Base-by-base conservation (phyloP, 1,140 invertebrate genomes). In the Temnothorax curvispinosus region DNA sequence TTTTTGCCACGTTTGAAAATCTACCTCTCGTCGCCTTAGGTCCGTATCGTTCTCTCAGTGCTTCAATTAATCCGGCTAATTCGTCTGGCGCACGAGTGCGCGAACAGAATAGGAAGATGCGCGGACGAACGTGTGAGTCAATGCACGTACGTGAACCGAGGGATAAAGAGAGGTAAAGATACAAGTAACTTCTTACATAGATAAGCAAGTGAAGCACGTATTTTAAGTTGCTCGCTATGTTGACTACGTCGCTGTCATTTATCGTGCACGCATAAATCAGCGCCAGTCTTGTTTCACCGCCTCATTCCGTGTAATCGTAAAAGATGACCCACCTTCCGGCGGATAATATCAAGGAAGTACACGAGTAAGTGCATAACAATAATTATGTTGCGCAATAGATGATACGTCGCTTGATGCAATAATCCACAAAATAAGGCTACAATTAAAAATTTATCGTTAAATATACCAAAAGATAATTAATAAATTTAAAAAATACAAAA, bases 61-160 rank as follows among this genome's bases (percentile, higher is more conserved):
- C 75, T 74, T 75, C 72, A 80, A 91, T 85, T 84, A 84, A 74
- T 89, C 91, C 87, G 87, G 92, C 91, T 93, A 94, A 94, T 94
- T 94, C 93, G 93, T 94, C 93, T 91, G 88, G 85, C 64, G 82
- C 71, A 75, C 81, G 69, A 72, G 54, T 58, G 64, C 52, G 54
- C 67, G 67, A 60, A 21, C n/a, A 32, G 69, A 84, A 84, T 84
- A 74, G 41, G 50, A 84, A 84, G 80, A 75, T n/a, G 27, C 54
- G 69, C 41, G 65, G 21, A 60, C 50, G 11, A 84, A 60, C 47
- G 54, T 62, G 69, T 75, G 80, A 84, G 69, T 75, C 80, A 15
- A 60, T 75, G 80, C 80, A 84, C 80, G 69, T 84, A 60, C 38
- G 32, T 56, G 41, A 58, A 50, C 6, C 15, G 56, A 62, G 44